These are phyloP conservation scores for Polymixis lichenea DNA, from an alignment of 2,888 invertebrate genomes.

Conservation along the genomic window DNA sequence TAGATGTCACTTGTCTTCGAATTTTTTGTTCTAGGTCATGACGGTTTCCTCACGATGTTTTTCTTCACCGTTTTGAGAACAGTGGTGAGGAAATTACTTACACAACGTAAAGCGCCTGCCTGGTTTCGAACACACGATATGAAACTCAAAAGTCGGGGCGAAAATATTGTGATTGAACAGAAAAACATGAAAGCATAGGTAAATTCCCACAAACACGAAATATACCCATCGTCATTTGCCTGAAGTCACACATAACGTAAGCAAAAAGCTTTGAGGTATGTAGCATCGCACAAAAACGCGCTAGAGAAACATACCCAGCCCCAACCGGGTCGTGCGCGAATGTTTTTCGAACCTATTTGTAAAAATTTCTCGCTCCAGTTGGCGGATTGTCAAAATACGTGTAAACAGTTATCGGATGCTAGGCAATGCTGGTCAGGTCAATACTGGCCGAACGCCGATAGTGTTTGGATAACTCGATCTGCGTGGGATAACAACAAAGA, in stretches of 20 bases:
- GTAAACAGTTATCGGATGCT: slow-evolving; percentile 48
- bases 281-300: slow-evolving; percentile 20
- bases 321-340: slow-evolving; percentile 21
- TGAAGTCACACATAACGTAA: neutral
- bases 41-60: too few species aligned
- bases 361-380: slow-evolving; percentile 31
- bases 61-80: too few species aligned
- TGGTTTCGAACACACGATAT: too few species aligned
- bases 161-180: neutral
- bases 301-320: neutral
- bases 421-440: neutral
- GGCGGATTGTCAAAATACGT: slow-evolving; percentile 52
- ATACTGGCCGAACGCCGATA: slow-evolving; percentile 27
- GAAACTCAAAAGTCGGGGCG: too few species aligned
- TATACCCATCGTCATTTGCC: neutral
- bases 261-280: slow-evolving; percentile 27
- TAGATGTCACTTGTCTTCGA: too few species aligned
- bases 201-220: slow-evolving; percentile 10
- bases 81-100: too few species aligned
- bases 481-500: slow-evolving; percentile 1
- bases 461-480: slow-evolving; percentile 28
- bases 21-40: too few species aligned
- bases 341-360: slow-evolving; percentile 30
- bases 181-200: neutral
- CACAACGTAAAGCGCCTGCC: too few species aligned